Conservation (phyloP, 2,888 invertebrate genomes). For the Nomada ruficornis region DNA sequence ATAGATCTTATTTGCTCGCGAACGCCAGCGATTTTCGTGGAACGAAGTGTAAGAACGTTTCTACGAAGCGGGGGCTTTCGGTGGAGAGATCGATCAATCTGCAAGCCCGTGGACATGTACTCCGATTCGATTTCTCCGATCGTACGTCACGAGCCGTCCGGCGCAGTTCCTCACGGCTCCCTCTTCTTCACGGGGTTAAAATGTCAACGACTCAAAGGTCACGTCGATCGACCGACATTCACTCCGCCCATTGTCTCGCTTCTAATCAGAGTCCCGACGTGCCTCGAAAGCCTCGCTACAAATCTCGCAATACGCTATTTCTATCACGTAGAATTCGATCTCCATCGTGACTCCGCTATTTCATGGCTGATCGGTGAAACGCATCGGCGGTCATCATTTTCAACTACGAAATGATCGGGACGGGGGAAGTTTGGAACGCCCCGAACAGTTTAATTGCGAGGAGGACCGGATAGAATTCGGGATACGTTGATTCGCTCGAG, state of each 20-base stretch:
- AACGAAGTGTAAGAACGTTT: constrained; percentile 15
- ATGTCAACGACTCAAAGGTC: constrained; percentile 71
- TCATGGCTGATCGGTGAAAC: no score
- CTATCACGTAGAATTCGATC: not conserved
- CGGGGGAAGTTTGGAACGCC: no score
- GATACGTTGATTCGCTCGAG: not conserved
- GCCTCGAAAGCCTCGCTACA: constrained; percentile 7
- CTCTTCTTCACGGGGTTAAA: constrained; percentile 59
- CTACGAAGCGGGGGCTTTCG: constrained; percentile 2
- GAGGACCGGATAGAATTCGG: not conserved
- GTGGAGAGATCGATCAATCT: constrained; percentile 43
- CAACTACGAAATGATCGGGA: not conserved
- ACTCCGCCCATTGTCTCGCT: constrained; percentile 57
- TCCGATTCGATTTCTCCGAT: constrained; percentile 52
- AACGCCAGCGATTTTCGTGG: constrained; percentile 36
- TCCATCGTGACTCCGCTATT: not conserved
- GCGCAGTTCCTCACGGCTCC: constrained; percentile 23
- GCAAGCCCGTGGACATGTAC: constrained; percentile 32
- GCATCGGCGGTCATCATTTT: not conserved
- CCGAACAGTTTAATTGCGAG: constrained; percentile 7
- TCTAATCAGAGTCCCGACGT: constrained; percentile 52
- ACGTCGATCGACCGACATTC: constrained; percentile 61
- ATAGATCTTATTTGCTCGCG: constrained; percentile 14
- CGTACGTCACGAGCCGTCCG: constrained; percentile 44
- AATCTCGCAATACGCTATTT: constrained; percentile 19